A percentile compares a stretch with the other conserved stretches of the same genome.
Conservation (phyloP, 2,888 invertebrate species). For the Apotomis turbidana region DNA sequence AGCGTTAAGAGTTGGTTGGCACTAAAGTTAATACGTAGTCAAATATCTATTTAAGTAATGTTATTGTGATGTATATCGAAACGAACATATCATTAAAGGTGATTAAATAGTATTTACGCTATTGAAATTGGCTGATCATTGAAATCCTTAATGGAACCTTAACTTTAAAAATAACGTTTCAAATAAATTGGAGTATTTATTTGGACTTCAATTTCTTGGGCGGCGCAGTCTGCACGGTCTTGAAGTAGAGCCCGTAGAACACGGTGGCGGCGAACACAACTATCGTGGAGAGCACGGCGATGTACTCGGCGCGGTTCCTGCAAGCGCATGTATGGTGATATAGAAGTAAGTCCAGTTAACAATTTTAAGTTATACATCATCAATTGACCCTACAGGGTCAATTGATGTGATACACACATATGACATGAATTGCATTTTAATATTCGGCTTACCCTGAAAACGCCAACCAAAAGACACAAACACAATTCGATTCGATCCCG, state of each 20-base stretch:
- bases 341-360: too few species aligned
- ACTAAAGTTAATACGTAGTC: slow-evolving; percentile 38
- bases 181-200: slow-evolving; percentile 45
- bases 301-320: slow-evolving; percentile 87
- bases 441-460: too few species aligned
- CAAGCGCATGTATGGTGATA: slow-evolving; percentile 40
- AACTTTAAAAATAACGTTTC: neutral
- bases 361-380: too few species aligned
- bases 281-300: slow-evolving; percentile 83
- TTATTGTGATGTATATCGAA: slow-evolving; percentile 68
- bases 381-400: too few species aligned
- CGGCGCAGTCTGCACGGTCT: slow-evolving; percentile 55
- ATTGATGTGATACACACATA: too few species aligned
- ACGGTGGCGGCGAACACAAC: slow-evolving; percentile 82
- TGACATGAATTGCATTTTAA: too few species aligned
- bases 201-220: slow-evolving; percentile 62
- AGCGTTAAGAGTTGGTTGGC: slow-evolving; percentile 38
- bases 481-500: too few species aligned
- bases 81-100: slow-evolving; percentile 70
- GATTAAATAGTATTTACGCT: slow-evolving; percentile 59
- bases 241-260: slow-evolving; percentile 82
- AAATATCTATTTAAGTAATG: slow-evolving; percentile 54
- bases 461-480: too few species aligned
- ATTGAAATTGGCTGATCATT: slow-evolving; percentile 55
- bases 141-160: slow-evolving; percentile 41